These are phyloP conservation scores for Polyboroides typus DNA, from an alignment of 2,797 vertebrate genomes.

Conservation along the genomic window DNA sequence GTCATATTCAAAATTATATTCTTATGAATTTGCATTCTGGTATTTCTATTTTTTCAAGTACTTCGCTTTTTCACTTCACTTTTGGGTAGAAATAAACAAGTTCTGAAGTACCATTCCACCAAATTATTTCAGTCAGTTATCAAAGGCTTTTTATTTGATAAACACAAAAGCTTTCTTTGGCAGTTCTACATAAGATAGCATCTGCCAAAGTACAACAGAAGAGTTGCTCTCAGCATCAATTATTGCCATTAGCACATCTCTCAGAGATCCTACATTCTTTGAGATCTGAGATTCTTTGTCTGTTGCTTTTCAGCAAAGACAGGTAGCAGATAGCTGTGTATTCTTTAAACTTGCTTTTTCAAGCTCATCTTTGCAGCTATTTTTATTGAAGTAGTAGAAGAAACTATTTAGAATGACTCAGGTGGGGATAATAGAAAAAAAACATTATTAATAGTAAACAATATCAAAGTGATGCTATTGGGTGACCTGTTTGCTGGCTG, in stretches of 20 bases:
- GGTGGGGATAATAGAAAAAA: background rate
- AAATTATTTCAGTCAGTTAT: background rate
- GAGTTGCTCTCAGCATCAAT: background rate
- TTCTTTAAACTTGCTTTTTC: background rate
- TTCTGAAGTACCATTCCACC: background rate
- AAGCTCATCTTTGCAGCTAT: background rate
- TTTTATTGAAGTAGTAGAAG: background rate
- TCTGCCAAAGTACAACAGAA: background rate
- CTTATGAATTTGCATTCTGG: background rate
- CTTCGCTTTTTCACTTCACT: background rate
- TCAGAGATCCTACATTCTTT: too few relatives aligned
- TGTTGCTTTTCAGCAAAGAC: background rate
- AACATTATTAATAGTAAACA: background rate
- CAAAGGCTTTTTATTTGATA: background rate
- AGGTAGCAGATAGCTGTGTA: background rate
- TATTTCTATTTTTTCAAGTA: background rate
- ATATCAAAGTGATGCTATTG: background rate
- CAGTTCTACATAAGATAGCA: background rate
- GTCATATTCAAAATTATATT: background rate
- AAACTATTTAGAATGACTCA: background rate
- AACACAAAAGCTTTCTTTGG: background rate
- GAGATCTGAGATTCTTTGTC: too few relatives aligned
- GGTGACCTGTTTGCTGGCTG: background rate
- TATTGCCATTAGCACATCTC: background rate
- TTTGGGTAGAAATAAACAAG: background rate